These are phyloP conservation scores for Scotopteryx bipunctaria DNA, from an alignment of 2,888 invertebrate genomes.

Conservation along the genomic window DNA sequence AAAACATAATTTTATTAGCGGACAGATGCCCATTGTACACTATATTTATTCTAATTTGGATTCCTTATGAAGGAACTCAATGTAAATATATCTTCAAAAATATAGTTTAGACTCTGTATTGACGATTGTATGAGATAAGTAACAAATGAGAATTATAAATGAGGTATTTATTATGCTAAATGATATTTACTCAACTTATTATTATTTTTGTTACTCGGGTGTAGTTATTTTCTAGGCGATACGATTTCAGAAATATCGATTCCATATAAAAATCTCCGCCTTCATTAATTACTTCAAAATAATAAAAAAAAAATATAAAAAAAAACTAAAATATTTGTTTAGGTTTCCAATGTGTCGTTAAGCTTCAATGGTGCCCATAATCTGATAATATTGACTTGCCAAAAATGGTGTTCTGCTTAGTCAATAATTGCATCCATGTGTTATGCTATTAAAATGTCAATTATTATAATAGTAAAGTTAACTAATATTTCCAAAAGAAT, in stretches of 20 bases:
- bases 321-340: background rate
- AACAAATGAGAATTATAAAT: constrained; percentile 69
- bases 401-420: constrained; percentile 33
- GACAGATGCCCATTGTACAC: constrained; percentile 75
- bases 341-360: constrained; percentile 6
- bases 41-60: constrained; percentile 67
- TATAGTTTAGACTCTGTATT: constrained; percentile 71
- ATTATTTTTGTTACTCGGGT: constrained; percentile 54
- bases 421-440: constrained; percentile 50
- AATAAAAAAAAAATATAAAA: constrained; percentile 2
- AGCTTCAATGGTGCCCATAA: constrained; percentile 8
- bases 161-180: constrained; percentile 67
- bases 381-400: constrained; percentile 3
- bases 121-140: constrained; percentile 60
- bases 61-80: constrained; percentile 74
- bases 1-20: constrained; percentile 78
- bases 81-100: constrained; percentile 76
- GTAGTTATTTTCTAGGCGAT: constrained; percentile 56
- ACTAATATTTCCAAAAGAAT: constrained; percentile 37
- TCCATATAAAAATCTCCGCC: constrained; percentile 20
- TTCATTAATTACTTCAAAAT: constrained; percentile 16
- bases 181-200: constrained; percentile 53
- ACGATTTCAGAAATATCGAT: constrained; percentile 25
- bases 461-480: constrained; percentile 52
- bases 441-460: constrained; percentile 65